Percentiles rank a stretch among this genome's conserved stretches.
phyloP scores from a whole-genome alignment of 1,140 invertebrate genomes.

The Trialeurodes vaporariorum region DNA sequence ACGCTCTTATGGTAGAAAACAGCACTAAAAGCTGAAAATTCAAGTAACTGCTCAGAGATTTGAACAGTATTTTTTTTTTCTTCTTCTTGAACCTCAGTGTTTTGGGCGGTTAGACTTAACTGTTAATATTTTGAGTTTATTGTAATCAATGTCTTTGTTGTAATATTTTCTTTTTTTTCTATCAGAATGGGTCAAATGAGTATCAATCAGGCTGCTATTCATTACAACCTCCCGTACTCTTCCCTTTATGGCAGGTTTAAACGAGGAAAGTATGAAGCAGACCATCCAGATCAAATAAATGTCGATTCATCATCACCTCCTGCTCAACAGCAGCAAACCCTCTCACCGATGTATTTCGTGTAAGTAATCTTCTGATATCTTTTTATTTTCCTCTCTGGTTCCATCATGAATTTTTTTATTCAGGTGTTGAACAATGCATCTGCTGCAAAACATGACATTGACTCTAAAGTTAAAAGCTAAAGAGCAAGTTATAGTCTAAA shows the following conservation, averaged over 20 bases:
- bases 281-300: slow-evolving; percentile 26
- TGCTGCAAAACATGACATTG: background rate
- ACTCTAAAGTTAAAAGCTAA: background rate
- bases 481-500: background rate
- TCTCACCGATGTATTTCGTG: background rate
- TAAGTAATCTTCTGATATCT: background rate
- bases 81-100: too few species aligned
- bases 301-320: slow-evolving; percentile 5
- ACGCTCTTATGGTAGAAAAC: too few species aligned
- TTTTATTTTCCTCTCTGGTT: background rate
- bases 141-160: too few species aligned
- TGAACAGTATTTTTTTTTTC: too few species aligned
- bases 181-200: slow-evolving; percentile 78
- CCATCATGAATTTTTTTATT: background rate
- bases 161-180: slow-evolving; percentile 21
- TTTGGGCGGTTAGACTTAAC: too few species aligned
- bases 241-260: slow-evolving; percentile 80
- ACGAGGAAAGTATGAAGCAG: slow-evolving; percentile 45
- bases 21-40: too few species aligned
- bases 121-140: too few species aligned
- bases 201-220: slow-evolving; percentile 85
- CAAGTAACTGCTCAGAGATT: too few species aligned
- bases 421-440: too few species aligned
- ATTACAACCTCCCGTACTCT: slow-evolving; percentile 79
- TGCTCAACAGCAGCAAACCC: background rate